Conservation (phyloP, 2,797 vertebrate species). For the Leucoraja ocellata region DNA sequence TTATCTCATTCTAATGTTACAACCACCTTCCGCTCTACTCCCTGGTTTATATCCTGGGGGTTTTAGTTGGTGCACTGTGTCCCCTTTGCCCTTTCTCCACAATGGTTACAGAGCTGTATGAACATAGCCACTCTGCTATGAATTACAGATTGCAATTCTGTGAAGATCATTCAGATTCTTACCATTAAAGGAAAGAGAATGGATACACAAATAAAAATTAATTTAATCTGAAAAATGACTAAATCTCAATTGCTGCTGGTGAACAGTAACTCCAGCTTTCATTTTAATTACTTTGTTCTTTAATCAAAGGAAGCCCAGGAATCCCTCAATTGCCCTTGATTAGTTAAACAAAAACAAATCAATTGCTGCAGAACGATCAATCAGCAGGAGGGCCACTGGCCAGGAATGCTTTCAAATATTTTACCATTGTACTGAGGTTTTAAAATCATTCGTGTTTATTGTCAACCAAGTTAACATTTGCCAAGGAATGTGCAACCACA, state of each 20-base stretch:
- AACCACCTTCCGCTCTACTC: background rate
- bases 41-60: background rate
- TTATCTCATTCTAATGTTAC: background rate
- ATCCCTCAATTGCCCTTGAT: background rate
- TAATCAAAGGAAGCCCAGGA: background rate
- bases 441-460: background rate
- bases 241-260: background rate
- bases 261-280: background rate
- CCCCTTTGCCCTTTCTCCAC: background rate
- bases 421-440: background rate
- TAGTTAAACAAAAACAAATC: background rate
- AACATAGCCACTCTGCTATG: background rate
- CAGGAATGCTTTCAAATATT: conserved; percentile 1
- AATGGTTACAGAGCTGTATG: background rate
- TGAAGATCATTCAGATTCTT: background rate
- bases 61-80: background rate
- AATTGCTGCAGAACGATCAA: background rate
- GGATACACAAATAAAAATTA: background rate
- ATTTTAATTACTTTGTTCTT: background rate
- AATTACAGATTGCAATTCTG: background rate
- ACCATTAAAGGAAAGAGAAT: background rate
- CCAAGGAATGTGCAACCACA: background rate
- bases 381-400: background rate
- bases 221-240: background rate
- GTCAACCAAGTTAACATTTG: background rate